These are phyloP conservation scores for Azorinus chamasolen DNA, from an alignment of 2,888 invertebrate species.

Conservation along the genomic window DNA sequence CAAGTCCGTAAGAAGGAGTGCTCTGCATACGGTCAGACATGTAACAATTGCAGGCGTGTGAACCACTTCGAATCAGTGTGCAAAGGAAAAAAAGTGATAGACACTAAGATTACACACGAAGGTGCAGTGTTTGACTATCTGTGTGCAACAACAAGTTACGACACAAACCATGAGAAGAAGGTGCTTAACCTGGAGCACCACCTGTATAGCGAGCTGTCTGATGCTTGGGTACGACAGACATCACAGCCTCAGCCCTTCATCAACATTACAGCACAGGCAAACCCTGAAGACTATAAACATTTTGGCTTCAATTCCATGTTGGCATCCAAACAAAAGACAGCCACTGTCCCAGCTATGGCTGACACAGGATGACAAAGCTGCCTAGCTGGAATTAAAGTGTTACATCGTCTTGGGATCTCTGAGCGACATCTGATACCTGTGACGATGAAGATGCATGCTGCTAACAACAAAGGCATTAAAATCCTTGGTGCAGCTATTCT, in stretches of 20 bases:
- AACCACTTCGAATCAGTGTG: slow-evolving; percentile 46
- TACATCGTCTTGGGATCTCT: slow-evolving; percentile 61
- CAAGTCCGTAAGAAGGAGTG: slow-evolving; percentile 33
- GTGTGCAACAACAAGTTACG: background rate
- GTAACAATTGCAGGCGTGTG: slow-evolving; percentile 34
- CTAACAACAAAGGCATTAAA: slow-evolving; percentile 67
- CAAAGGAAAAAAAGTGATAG: slow-evolving; percentile 18
- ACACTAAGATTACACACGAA: background rate
- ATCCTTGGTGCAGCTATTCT: slow-evolving; percentile 72
- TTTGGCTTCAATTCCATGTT: too few species aligned
- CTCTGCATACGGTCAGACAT: slow-evolving; percentile 54
- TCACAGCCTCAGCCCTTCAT: background rate
- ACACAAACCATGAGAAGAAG: background rate
- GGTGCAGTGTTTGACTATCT: slow-evolving; percentile 28
- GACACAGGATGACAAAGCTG: too few species aligned
- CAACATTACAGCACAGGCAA: too few species aligned
- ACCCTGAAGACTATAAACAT: too few species aligned
- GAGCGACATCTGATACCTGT: slow-evolving; percentile 70
- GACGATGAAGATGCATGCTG: slow-evolving; percentile 72
- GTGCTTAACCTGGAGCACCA: background rate
- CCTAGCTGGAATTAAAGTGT: slow-evolving; percentile 63
- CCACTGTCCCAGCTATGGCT: too few species aligned
- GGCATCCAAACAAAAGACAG: too few species aligned
- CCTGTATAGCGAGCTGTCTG: background rate
- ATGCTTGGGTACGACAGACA: background rate